These are phyloP conservation scores for Ficedula albicollis DNA, from an alignment of 2,797 vertebrate species.

Conservation along the genomic window DNA sequence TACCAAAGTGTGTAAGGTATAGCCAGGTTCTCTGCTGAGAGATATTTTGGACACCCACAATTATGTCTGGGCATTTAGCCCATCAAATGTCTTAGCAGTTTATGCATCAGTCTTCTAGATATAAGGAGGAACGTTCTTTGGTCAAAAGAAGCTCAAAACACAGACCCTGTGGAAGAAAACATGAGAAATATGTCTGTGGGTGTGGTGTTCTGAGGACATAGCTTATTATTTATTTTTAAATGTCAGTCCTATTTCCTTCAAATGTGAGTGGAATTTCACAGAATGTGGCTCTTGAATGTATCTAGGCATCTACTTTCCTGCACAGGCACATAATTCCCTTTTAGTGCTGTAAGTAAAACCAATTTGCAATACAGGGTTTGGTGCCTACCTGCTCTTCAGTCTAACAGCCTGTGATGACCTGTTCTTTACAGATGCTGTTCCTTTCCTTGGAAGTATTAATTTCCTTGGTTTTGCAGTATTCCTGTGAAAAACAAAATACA, in stretches of 20 bases:
- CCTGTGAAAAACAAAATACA: neutral
- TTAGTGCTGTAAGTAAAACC: neutral
- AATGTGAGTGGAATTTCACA: neutral
- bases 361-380: rapidly evolving
- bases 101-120: neutral
- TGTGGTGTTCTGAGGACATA: neutral
- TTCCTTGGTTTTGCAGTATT: neutral
- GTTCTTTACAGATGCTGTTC: neutral
- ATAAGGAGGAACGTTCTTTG: neutral
- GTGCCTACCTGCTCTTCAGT: neutral
- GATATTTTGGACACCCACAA: neutral
- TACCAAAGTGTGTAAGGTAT: neutral
- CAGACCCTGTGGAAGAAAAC: neutral
- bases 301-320: neutral
- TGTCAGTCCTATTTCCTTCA: neutral
- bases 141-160: neutral
- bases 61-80: neutral
- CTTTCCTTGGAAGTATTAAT: neutral
- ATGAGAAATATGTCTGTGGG: neutral
- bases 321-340: neutral
- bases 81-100: neutral
- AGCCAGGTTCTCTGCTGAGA: neutral
- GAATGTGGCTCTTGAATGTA: neutral
- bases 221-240: neutral
- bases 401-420: neutral